Evolutionary conservation across 2,888 invertebrate species (phyloP).

Genomic region (Agrochola lota): DNA sequence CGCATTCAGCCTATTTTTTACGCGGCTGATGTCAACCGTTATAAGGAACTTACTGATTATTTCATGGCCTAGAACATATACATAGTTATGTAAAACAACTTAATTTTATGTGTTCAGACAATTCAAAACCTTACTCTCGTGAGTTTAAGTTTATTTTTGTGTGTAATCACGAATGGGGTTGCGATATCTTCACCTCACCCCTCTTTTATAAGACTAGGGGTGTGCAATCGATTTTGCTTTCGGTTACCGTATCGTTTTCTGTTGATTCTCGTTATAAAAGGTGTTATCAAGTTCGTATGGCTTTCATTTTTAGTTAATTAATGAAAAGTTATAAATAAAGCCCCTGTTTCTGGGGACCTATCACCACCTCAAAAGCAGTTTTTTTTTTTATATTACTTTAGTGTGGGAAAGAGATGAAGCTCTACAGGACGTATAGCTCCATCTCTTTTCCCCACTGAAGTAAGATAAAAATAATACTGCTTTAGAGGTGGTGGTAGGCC

Average conservation of each 20-base stretch:
- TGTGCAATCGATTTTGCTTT: constrained; percentile 51
- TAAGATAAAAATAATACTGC: too few species aligned
- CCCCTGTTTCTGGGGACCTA: too few species aligned
- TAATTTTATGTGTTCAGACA: constrained; percentile 63
- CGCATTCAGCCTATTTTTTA: constrained; percentile 36
- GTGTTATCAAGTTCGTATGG: too few species aligned
- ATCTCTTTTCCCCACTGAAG: too few species aligned
- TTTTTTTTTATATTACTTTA: too few species aligned
- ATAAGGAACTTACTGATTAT: constrained; percentile 85
- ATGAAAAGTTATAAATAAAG: too few species aligned
- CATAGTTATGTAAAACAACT: constrained; percentile 82
- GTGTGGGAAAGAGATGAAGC: too few species aligned
- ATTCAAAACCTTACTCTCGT: constrained; percentile 56
- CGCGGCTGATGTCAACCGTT: constrained; percentile 54
- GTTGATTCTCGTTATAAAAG: background rate
- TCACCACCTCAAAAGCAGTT: too few species aligned
- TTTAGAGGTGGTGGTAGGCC: too few species aligned
- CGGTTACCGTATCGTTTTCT: constrained; percentile 10
- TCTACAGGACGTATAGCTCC: too few species aligned
- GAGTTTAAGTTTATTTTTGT: constrained; percentile 60
- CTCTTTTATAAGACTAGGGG: constrained; percentile 64
- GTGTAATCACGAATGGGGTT: constrained; percentile 62
- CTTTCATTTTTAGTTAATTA: too few species aligned
- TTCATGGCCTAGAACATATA: constrained; percentile 79
- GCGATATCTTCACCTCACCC: constrained; percentile 74